phyloP scores from a whole-genome alignment of 2,888 invertebrate species.

The Dysmachus trigonus region DNA sequence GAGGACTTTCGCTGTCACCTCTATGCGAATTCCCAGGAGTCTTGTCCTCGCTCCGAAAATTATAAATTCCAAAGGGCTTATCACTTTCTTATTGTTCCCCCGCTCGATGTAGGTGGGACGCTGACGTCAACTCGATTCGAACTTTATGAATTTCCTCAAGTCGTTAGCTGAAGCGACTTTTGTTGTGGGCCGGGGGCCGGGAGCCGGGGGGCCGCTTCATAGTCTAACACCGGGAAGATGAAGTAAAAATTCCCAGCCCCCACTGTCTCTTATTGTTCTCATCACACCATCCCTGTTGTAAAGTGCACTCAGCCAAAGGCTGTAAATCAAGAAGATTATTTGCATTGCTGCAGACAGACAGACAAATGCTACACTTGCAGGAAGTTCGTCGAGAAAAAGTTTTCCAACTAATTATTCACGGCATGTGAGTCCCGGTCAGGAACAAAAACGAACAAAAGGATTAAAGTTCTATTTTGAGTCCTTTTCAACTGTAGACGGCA shows the following conservation, averaged over 20 bases:
- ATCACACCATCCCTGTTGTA: background rate
- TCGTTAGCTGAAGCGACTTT: background rate
- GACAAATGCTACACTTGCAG: background rate
- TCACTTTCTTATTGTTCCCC: background rate
- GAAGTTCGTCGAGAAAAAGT: background rate
- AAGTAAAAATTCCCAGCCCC: background rate
- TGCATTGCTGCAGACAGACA: background rate
- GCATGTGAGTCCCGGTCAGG: background rate
- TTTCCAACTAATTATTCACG: constrained; percentile 2
- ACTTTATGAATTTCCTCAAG: background rate
- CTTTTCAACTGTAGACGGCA: background rate
- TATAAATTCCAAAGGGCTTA: background rate
- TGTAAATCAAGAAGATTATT: background rate
- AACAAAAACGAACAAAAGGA: background rate
- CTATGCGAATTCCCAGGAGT: background rate
- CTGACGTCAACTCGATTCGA: background rate
- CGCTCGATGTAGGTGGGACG: background rate
- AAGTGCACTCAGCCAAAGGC: background rate
- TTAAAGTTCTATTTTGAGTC: background rate
- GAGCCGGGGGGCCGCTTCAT: too few relatives aligned
- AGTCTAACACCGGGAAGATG: background rate
- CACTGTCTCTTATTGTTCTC: background rate
- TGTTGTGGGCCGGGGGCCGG: background rate
- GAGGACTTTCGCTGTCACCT: background rate
- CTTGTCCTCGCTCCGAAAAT: background rate